Evolutionary conservation across 2,113 vertebrate genomes (phyloP).

Genomic region (Aviceda subcristata): DNA sequence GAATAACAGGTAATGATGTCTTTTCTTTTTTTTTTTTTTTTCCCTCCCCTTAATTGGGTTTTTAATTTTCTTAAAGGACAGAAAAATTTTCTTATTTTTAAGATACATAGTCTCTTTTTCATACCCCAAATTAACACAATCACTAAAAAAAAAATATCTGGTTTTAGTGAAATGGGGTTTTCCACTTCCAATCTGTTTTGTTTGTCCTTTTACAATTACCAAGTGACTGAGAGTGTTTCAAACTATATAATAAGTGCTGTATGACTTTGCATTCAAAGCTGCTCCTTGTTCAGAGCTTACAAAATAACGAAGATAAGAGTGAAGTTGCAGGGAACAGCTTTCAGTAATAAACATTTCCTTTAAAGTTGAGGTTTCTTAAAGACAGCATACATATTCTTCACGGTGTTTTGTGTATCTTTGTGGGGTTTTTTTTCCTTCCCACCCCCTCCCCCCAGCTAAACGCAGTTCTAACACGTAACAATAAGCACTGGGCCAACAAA

Average conservation of each 20-base stretch:
- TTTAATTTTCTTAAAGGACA: neutral
- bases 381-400: too few species aligned
- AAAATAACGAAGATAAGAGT: neutral
- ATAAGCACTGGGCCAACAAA: neutral
- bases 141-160: neutral
- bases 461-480: neutral
- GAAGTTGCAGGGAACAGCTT: neutral
- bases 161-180: neutral
- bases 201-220: neutral
- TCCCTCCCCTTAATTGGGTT: neutral
- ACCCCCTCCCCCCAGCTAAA: neutral
- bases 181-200: neutral
- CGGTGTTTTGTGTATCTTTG: rapidly evolving
- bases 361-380: neutral
- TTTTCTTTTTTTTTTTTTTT: rapidly evolving
- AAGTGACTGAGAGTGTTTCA: neutral
- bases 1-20: neutral
- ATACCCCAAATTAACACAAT: neutral
- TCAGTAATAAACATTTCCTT: neutral
- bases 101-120: neutral
- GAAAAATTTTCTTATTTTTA: neutral
- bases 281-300: neutral
- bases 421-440: rapidly evolving
- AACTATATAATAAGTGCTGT: neutral
- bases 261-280: neutral